A percentile compares a stretch with the other conserved stretches of the same genome.
Conservation (phyloP, 2,888 invertebrate species). For the Noctua pronuba region DNA sequence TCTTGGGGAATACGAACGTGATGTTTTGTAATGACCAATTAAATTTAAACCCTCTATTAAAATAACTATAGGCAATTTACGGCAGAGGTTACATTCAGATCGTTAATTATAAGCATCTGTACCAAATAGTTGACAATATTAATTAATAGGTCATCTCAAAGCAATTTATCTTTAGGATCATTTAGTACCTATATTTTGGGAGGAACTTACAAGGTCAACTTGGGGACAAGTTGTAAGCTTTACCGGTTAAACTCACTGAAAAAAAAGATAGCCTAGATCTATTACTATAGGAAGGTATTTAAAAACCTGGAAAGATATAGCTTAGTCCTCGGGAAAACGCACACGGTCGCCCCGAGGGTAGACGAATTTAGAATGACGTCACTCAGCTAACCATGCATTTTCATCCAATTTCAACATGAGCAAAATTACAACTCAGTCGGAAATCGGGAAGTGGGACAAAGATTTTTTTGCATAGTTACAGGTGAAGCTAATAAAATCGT, state of each 20-base stretch:
- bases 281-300: no score
- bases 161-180: conserved; percentile 53
- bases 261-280: neutral
- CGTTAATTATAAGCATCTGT: conserved; percentile 62
- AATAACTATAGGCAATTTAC: conserved; percentile 26
- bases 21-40: conserved; percentile 14
- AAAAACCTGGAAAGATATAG: no score
- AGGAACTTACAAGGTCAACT: conserved; percentile 29
- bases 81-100: conserved; percentile 26
- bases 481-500: no score
- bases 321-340: no score
- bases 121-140: conserved; percentile 56
- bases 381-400: neutral
- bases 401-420: neutral
- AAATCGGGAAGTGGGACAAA: no score
- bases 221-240: conserved; percentile 34
- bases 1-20: neutral
- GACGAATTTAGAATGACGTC: neutral
- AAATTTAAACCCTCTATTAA: conserved; percentile 26
- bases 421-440: no score
- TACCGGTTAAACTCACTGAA: neutral
- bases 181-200: conserved; percentile 44
- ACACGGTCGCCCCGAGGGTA: no score
- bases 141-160: conserved; percentile 62
- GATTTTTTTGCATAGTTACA: neutral